Base-by-base conservation (phyloP, 2,888 invertebrate species). In the Conomelus anceps region DNA sequence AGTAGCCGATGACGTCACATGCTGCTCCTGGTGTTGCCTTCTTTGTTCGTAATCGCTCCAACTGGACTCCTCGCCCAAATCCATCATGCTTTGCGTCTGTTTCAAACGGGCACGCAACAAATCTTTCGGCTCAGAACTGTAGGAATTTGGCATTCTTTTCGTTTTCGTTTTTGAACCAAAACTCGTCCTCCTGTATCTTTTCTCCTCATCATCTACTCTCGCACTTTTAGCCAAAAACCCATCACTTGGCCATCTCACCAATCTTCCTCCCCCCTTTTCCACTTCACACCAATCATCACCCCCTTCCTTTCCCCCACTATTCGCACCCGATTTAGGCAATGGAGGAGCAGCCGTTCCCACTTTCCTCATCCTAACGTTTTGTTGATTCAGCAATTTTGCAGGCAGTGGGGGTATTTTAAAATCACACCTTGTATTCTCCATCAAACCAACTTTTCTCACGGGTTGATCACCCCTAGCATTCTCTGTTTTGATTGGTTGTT, bases 1-100 rank as follows among this genome's bases (percentile, higher is more conserved):
- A 63, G 63, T 63, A n/a, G 1, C n/a, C 63, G 63, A 63, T 63
- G 63, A 63, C 63, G 63, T 63, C 63, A 63, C 63, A n/a, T 0
- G 63, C 6, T 63, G 63, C 63, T 63, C n/a, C 22, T 88, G 41
- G 29, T 63, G 63, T n/a, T 63, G 63, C n/a, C 20, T 63, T n/a
- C 63, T 63, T n/a, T 63, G 20, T n/a, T 63, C 63, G n/a, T 63
- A 63, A 11, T 22, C 6, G 29, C 22, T 87, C 87, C 87, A 87
- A 29, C 29, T 29, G 13, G 23, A 22, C 22, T 29, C 88, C 23
- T 84, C 22, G 13, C 87, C 90, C 63, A 90, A 87, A 23, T 90
- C 89, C 23, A 86, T 86, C 89, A 90, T 89, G 86, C 90, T 90
- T 23, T 89, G 90, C 17, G 90, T 87, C 86, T 90, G 89, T 89